phyloP scores from a whole-genome alignment of 2,888 invertebrate species.

The Aleiodes alternator region DNA sequence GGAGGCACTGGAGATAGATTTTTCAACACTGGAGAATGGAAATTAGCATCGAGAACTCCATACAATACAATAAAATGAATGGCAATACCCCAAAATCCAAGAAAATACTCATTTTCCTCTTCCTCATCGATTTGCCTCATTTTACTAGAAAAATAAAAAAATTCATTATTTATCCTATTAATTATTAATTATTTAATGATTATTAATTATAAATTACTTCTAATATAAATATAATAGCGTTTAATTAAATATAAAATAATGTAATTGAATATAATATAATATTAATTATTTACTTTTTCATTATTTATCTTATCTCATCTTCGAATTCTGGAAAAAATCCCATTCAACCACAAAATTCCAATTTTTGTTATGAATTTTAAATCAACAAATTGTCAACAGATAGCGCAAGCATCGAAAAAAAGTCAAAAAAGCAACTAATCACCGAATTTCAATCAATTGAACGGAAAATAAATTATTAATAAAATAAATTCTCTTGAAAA shows the following conservation, averaged over 20 bases:
- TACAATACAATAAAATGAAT: conserved; percentile 68
- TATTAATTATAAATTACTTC: too few species aligned
- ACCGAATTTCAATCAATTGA: too few species aligned
- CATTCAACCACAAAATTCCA: not conserved
- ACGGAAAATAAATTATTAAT: too few species aligned
- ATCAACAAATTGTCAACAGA: not conserved
- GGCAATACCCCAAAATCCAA: conserved; percentile 66
- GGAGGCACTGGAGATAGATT: conserved; percentile 63
- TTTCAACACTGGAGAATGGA: conserved; percentile 71
- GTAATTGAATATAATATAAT: too few species aligned
- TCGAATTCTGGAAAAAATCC: too few species aligned
- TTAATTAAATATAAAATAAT: too few species aligned
- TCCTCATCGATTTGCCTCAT: not conserved
- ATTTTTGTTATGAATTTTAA: not conserved
- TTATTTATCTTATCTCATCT: too few species aligned
- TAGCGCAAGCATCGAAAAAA: not conserved
- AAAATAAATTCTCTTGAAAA: too few species aligned
- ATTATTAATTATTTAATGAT: too few species aligned
- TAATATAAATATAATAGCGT: too few species aligned
- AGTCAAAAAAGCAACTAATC: too few species aligned
- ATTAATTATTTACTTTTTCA: not conserved
- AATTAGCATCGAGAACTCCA: conserved; percentile 72
- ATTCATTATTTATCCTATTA: too few species aligned
- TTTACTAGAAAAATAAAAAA: not conserved
- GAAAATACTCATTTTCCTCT: conserved; percentile 50